A percentile compares a stretch with the other conserved stretches of the same genome.
phyloP scores from a whole-genome alignment of 2,113 vertebrate genomes.

The Alectura lathami region DNA sequence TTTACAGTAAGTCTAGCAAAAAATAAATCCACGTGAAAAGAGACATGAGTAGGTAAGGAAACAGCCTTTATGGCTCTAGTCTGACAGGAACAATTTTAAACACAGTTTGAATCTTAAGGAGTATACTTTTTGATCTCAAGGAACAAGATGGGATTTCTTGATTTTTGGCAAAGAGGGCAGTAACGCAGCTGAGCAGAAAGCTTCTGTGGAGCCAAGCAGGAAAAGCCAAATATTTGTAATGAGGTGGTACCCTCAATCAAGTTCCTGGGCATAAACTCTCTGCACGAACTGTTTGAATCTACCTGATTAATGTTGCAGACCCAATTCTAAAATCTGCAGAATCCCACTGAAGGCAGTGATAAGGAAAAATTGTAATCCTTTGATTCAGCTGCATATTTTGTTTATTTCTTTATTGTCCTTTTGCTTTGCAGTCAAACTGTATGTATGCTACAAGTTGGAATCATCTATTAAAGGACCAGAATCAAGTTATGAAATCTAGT shows the following conservation, averaged over 20 bases:
- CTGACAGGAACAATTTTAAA: background rate
- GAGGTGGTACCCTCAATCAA: background rate
- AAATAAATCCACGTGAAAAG: background rate
- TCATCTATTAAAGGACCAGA: background rate
- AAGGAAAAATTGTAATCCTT: background rate
- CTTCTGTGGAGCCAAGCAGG: background rate
- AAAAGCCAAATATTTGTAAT: background rate
- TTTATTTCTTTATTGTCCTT: background rate
- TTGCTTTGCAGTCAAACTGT: background rate
- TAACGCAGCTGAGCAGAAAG: background rate
- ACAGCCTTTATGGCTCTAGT: background rate
- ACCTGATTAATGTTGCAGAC: background rate
- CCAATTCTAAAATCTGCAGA: background rate
- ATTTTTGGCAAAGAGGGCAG: background rate
- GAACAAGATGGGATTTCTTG: background rate
- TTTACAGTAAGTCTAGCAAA: background rate
- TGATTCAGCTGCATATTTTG: background rate
- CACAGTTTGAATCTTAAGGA: background rate
- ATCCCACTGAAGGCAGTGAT: background rate
- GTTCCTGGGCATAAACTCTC: background rate
- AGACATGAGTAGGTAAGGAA: background rate
- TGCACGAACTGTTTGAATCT: background rate
- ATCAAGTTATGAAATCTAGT: background rate
- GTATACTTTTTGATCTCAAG: background rate
- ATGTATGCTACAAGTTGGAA: background rate